These are phyloP conservation scores for Choristoneura fumiferana DNA, from an alignment of 1,140 invertebrate genomes.

Conservation along the genomic window DNA sequence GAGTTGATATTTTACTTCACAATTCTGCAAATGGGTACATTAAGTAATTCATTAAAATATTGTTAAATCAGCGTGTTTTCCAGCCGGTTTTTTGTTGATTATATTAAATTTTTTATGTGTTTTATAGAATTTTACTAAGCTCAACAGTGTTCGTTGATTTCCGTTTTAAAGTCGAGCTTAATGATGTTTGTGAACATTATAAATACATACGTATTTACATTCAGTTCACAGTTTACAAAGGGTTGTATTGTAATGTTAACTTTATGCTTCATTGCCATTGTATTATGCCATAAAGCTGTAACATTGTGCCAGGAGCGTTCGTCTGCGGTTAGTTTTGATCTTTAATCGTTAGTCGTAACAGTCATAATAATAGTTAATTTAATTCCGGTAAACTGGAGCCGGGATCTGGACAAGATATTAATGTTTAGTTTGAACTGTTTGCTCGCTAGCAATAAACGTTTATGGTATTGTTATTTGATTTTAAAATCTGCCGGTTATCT, in stretches of 20 bases:
- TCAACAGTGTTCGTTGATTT: too few species aligned
- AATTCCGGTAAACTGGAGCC: constrained; percentile 50
- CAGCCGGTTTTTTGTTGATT: too few species aligned
- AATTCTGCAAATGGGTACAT: too few species aligned
- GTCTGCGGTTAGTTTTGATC: constrained; percentile 44
- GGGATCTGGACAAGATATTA: constrained; percentile 60
- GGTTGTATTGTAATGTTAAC: constrained; percentile 47
- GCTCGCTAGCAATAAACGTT: constrained; percentile 51
- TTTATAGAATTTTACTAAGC: too few species aligned
- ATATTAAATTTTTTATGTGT: too few species aligned
- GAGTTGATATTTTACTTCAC: too few species aligned
- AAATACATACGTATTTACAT: not conserved
- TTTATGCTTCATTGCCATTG: constrained; percentile 41
- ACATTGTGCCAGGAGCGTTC: constrained; percentile 26
- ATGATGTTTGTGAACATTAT: not conserved
- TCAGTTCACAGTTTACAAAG: constrained; percentile 5
- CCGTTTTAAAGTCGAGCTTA: too few species aligned
- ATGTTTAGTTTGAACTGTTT: constrained; percentile 30
- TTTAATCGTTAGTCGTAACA: constrained; percentile 66
- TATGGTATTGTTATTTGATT: constrained; percentile 48
- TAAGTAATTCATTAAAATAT: too few species aligned
- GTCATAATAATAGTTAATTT: constrained; percentile 73
- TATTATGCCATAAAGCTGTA: constrained; percentile 59
- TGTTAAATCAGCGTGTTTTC: too few species aligned
- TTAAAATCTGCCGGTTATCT: constrained; percentile 29